Conservation (phyloP, 2,797 vertebrate genomes). For the Emys orbicularis region DNA sequence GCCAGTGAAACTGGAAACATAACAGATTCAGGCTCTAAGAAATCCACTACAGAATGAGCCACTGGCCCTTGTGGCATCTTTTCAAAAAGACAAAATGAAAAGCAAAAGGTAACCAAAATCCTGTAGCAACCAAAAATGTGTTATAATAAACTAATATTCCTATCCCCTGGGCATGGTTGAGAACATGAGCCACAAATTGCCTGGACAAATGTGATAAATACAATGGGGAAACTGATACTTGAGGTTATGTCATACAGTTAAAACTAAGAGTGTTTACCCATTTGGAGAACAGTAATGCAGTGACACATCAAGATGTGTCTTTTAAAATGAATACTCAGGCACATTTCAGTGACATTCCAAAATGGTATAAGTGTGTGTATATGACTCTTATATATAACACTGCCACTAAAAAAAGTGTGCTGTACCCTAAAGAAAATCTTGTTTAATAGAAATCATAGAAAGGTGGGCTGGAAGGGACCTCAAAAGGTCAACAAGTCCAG, state of each 20-base stretch:
- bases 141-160: constrained; percentile 10
- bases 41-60: constrained; percentile 27
- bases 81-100: constrained; percentile 36
- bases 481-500: not conserved
- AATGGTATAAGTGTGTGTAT: not conserved
- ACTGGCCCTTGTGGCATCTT: constrained; percentile 24
- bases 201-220: not conserved
- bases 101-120: constrained; percentile 14
- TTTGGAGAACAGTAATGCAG: constrained; percentile 3
- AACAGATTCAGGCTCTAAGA: not conserved
- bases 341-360: not conserved
- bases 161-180: not conserved
- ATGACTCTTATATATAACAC: not conserved
- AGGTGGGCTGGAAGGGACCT: not conserved
- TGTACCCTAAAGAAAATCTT: not conserved
- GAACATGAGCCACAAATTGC: not conserved
- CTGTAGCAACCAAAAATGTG: not conserved
- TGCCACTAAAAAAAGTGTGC: not conserved
- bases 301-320: fast-evolving
- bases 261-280: not conserved
- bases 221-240: constrained; percentile 40
- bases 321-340: not conserved
- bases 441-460: not conserved
- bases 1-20: constrained; percentile 42
- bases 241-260: not conserved